Conservation (phyloP, 2,888 invertebrate genomes). For the Notocelia uddmanniana region DNA sequence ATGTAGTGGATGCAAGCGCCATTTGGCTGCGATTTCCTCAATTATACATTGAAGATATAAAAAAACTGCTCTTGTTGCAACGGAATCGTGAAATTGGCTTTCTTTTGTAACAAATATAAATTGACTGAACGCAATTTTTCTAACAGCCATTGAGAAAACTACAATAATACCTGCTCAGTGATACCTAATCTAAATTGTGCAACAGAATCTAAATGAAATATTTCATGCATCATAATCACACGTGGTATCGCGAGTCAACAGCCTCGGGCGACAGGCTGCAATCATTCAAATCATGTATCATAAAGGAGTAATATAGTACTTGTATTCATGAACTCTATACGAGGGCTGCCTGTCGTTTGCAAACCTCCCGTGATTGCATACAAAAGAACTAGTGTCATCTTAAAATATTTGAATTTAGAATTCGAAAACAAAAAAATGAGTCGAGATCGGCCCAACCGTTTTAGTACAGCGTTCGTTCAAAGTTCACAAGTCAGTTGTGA, state of each 20-base stretch:
- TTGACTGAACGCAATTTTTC: not conserved
- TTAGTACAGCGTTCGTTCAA: no score
- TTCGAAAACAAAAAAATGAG: no score
- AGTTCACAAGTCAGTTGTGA: no score
- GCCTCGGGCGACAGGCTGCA: conserved; percentile 26
- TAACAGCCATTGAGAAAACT: not conserved
- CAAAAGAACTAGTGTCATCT: no score
- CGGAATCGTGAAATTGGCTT: not conserved
- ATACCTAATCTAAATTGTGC: not conserved
- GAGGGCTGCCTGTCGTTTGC: no score
- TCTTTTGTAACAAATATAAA: not conserved
- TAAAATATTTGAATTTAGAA: no score
- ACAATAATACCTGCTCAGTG: not conserved
- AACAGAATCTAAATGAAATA: conserved; percentile 13
- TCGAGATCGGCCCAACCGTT: no score
- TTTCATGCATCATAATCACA: conserved; percentile 12
- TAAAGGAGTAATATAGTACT: conserved; percentile 3
- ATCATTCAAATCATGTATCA: conserved; percentile 21
- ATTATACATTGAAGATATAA: no score
- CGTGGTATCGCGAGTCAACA: conserved; percentile 16
- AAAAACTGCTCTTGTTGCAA: not conserved
- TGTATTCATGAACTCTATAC: conserved; percentile 6
- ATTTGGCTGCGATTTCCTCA: not conserved
- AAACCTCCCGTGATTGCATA: no score
- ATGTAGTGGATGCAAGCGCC: no score